These are phyloP conservation scores for Eulithis prunata DNA, from an alignment of 2,888 invertebrate species.

Conservation along the genomic window DNA sequence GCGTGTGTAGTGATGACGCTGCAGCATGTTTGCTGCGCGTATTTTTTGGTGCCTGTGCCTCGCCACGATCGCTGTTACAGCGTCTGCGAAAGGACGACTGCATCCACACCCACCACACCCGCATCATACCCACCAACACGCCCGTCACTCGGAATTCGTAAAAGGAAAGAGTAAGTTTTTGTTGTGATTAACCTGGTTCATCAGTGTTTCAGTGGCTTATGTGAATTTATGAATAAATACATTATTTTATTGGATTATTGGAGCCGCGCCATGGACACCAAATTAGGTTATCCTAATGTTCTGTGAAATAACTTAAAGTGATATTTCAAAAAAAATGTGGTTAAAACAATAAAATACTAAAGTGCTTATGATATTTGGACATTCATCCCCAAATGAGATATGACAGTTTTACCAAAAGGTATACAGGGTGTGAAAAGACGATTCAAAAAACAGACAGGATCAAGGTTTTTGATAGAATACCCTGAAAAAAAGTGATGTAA, in stretches of 20 bases:
- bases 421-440: no score
- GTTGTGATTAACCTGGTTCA: slow-evolving; percentile 6
- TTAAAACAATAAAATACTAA: no score
- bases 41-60: slow-evolving; percentile 74
- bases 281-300: neutral
- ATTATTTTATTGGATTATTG: slow-evolving; percentile 1
- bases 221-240: neutral
- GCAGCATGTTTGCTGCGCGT: slow-evolving; percentile 77
- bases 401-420: no score
- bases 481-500: no score
- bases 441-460: no score
- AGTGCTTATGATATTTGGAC: no score
- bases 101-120: slow-evolving; percentile 58
- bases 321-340: no score
- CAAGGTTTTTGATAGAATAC: no score
- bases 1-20: slow-evolving; percentile 77
- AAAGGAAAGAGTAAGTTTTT: slow-evolving; percentile 90
- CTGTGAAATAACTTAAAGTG: no score
- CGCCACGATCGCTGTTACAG: slow-evolving; percentile 57
- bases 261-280: neutral
- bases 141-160: slow-evolving; percentile 87
- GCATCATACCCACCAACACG: slow-evolving; percentile 46
- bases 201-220: slow-evolving; percentile 3
- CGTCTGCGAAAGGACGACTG: slow-evolving; percentile 63
- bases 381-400: no score